Evolutionary conservation across 2,888 invertebrate genomes (phyloP).

Genomic region (Drosophila gaucha): DNA sequence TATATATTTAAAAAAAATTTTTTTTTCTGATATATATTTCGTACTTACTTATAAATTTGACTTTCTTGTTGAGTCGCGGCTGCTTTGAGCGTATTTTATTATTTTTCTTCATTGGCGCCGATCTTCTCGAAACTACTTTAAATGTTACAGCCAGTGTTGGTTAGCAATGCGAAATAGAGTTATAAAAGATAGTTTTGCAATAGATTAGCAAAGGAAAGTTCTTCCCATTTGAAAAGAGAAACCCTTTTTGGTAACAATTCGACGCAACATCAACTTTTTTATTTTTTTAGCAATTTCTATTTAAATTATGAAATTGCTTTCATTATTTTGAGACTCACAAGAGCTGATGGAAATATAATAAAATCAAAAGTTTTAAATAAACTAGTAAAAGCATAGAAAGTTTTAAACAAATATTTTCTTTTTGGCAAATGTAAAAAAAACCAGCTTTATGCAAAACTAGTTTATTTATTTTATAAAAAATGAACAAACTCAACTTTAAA

Average conservation of each 20-base stretch:
- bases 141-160: conserved; percentile 21
- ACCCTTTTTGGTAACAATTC: conserved; percentile 56
- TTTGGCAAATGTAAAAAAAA: conserved; percentile 16
- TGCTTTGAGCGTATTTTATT: conserved; percentile 93
- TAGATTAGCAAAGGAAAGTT: conserved; percentile 13
- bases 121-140: conserved; percentile 84
- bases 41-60: conserved; percentile 96
- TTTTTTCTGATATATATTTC: neutral
- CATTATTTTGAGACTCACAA: neutral
- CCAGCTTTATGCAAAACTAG: conserved; percentile 8
- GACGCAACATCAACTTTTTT: conserved; percentile 12
- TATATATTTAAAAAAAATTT: neutral
- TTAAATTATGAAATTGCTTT: neutral
- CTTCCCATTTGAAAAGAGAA: neutral
- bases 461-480: conserved; percentile 11
- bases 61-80: conserved; percentile 90
- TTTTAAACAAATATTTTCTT: neutral
- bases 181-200: conserved; percentile 22
- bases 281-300: neutral
- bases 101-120: conserved; percentile 92
- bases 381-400: neutral
- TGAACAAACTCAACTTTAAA: neutral
- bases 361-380: conserved; percentile 5
- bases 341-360: neutral
- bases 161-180: conserved; percentile 38